Evolutionary conservation across 2,888 invertebrate species (phyloP).

Genomic region (Thereva unica): DNA sequence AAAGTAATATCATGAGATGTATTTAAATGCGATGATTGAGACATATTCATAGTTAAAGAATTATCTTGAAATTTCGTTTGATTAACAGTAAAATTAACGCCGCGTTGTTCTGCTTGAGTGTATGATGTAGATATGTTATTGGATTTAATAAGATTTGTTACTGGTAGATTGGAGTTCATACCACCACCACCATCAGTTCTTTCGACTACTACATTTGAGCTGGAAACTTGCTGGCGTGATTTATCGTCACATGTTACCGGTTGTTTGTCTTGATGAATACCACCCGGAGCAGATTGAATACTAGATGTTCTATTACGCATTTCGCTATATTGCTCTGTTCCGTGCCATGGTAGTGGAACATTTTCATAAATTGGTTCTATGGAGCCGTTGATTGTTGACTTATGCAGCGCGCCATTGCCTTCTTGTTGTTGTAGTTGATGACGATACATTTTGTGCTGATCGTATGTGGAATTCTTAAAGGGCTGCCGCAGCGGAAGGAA

Average conservation of each 20-base stretch:
- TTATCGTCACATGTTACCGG: slow-evolving; percentile 1
- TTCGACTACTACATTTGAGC: not conserved
- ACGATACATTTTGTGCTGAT: slow-evolving; percentile 8
- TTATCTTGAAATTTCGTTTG: slow-evolving; percentile 43
- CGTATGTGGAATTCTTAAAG: slow-evolving; percentile 19
- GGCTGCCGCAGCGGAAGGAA: slow-evolving; percentile 50
- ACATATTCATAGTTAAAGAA: slow-evolving; percentile 4
- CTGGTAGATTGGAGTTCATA: not conserved
- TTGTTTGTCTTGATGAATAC: slow-evolving; percentile 56
- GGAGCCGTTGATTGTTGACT: slow-evolving; percentile 59
- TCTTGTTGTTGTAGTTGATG: slow-evolving; percentile 44
- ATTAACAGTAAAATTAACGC: not conserved
- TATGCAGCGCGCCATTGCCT: slow-evolving; percentile 49
- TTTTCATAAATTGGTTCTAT: slow-evolving; percentile 84
- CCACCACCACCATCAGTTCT: too few relatives aligned
- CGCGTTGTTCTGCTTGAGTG: slow-evolving; percentile 2
- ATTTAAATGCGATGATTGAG: slow-evolving; percentile 49
- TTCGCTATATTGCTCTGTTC: slow-evolving; percentile 42
- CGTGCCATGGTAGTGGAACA: slow-evolving; percentile 72
- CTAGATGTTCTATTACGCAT: slow-evolving; percentile 65
- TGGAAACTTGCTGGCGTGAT: slow-evolving; percentile 1
- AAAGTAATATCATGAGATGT: slow-evolving; percentile 31
- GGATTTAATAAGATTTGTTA: not conserved
- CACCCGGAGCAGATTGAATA: slow-evolving; percentile 72
- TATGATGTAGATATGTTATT: not conserved